Conservation (phyloP, 2,113 vertebrate species). For the Anoura caudifer region DNA sequence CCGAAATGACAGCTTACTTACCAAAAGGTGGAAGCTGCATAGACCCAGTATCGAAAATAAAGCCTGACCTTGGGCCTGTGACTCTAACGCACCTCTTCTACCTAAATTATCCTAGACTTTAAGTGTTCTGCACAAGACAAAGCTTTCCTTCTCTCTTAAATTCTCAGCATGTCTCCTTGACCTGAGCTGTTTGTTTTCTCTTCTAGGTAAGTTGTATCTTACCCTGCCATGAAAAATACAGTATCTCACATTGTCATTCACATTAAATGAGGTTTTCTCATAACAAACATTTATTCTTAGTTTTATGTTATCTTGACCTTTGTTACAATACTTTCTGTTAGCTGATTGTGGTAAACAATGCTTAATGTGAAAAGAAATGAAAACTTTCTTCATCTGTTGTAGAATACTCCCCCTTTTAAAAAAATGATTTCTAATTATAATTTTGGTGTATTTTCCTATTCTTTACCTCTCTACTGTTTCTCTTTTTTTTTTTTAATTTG, state of each 20-base stretch:
- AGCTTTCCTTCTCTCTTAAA: neutral
- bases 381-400: constrained; percentile 54
- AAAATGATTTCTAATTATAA: neutral
- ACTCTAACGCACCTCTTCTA: neutral
- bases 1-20: neutral
- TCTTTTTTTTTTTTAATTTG: neutral
- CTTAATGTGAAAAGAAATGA: constrained; percentile 64
- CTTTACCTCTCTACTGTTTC: neutral
- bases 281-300: constrained; percentile 21
- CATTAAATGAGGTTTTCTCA: constrained; percentile 46
- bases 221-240: neutral
- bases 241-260: neutral
- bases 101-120: neutral
- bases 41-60: neutral
- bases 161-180: constrained; percentile 32
- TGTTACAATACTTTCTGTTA: constrained; percentile 58
- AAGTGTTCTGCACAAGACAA: neutral
- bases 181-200: constrained; percentile 31
- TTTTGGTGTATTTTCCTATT: neutral
- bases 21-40: neutral
- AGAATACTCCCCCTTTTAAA: constrained; percentile 48
- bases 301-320: constrained; percentile 44
- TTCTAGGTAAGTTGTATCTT: constrained; percentile 29
- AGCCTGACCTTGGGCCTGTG: neutral
- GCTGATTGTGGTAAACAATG: constrained; percentile 34